phyloP scores from a whole-genome alignment of 1,140 invertebrate genomes.

The Tetramorium alpestre region DNA sequence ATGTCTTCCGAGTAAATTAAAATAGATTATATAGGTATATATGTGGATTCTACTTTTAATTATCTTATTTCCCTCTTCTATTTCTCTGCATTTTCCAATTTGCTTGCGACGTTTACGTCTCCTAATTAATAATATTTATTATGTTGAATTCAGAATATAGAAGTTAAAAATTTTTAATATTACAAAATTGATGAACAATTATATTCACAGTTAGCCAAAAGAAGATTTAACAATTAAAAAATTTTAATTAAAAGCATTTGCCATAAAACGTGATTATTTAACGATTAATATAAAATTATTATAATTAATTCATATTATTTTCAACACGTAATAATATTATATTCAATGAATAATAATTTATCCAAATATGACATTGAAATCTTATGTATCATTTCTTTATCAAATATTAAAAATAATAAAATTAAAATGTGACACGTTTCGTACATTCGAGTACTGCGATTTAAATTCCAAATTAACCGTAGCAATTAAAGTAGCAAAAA shows the following conservation, averaged over 20 bases:
- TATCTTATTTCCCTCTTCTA: slow-evolving; percentile 71
- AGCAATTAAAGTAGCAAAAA: background rate
- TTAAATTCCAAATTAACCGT: background rate
- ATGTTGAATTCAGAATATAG: slow-evolving; percentile 48
- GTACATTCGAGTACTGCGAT: background rate
- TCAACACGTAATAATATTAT: background rate
- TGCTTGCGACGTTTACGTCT: background rate
- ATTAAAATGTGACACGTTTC: background rate
- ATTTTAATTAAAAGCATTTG: background rate
- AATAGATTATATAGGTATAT: slow-evolving; percentile 79
- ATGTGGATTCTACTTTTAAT: slow-evolving; percentile 78
- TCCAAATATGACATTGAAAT: background rate
- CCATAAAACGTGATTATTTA: background rate
- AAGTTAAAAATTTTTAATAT: background rate
- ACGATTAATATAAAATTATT: background rate
- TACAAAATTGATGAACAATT: slow-evolving; percentile 1
- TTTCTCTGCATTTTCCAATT: background rate
- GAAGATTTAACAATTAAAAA: background rate
- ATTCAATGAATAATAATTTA: background rate
- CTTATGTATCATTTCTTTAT: background rate
- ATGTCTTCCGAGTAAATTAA: slow-evolving; percentile 82
- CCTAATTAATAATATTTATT: slow-evolving; percentile 69
- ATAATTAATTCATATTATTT: slow-evolving; percentile 13
- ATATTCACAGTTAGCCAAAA: background rate
- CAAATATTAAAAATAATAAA: background rate